A percentile compares a stretch with the other conserved stretches of the same genome.
These are phyloP conservation scores for Sebastes minor DNA, from an alignment of 2,797 vertebrate genomes.

Conservation along the genomic window DNA sequence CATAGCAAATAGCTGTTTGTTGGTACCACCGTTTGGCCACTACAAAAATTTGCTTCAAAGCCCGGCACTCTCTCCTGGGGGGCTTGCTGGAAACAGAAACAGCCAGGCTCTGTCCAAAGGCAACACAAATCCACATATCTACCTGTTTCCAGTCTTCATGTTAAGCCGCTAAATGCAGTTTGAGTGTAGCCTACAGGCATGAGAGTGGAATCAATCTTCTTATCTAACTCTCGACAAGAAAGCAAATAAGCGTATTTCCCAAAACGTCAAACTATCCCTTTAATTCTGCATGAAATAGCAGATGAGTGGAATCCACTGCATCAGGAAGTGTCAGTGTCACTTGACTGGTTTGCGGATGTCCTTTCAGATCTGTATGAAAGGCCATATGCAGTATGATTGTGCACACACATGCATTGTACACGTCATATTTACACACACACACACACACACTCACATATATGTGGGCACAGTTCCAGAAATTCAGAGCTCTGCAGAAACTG, in stretches of 20 bases:
- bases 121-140: background rate
- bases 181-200: background rate
- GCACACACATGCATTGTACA: background rate
- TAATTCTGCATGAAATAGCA: background rate
- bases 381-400: background rate
- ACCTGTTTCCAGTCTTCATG: background rate
- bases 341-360: background rate
- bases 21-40: no score
- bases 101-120: background rate
- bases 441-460: no score
- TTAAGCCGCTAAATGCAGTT: background rate
- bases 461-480: background rate
- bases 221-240: background rate
- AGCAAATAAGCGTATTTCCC: background rate
- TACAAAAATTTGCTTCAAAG: no score
- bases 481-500: constrained; percentile 21
- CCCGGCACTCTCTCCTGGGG: no score
- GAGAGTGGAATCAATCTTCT: background rate
- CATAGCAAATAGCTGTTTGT: no score
- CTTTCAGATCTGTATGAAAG: background rate
- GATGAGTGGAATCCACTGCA: background rate
- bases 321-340: background rate
- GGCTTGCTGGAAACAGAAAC: no score
- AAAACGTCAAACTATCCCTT: background rate
- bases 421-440: background rate